Conservation (phyloP, 2,797 vertebrate genomes). For the Steatocranus sp. region DNA sequence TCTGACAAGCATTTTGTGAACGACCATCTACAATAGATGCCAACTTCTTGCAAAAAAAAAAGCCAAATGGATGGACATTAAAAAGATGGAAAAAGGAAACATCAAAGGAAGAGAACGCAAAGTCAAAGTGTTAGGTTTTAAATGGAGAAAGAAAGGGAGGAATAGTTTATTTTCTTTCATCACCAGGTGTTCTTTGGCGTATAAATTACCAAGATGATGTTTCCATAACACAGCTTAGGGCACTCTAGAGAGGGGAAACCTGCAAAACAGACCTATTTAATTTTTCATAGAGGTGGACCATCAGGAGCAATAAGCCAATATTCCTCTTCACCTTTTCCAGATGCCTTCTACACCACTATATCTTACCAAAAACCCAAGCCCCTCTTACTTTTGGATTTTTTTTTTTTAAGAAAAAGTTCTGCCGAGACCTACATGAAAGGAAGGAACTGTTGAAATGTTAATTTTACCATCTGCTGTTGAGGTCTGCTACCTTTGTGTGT, state of each 20-base stretch:
- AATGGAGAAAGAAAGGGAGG: slow-evolving; percentile 40
- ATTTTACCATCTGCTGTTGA: slow-evolving; percentile 98
- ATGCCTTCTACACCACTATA: slow-evolving; percentile 92
- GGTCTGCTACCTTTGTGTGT: slow-evolving; percentile 87
- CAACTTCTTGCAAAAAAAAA: slow-evolving; percentile 31
- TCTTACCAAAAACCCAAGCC: slow-evolving; percentile 87
- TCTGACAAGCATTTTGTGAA: slow-evolving; percentile 47
- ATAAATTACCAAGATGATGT: slow-evolving; percentile 95
- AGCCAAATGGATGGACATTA: slow-evolving; percentile 54
- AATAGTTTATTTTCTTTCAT: slow-evolving; percentile 86
- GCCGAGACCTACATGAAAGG: slow-evolving; percentile 95
- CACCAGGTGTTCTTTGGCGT: slow-evolving; percentile 91
- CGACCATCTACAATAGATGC: slow-evolving; percentile 26
- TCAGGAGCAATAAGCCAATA: slow-evolving; percentile 96
- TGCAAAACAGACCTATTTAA: slow-evolving; percentile 97
- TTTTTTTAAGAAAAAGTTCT: slow-evolving; percentile 79
- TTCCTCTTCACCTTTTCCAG: slow-evolving; percentile 95
- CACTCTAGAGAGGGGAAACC: slow-evolving; percentile 88
- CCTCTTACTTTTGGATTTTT: slow-evolving; percentile 53
- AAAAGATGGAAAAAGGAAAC: slow-evolving; percentile 73
- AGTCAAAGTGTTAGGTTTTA: slow-evolving; percentile 59
- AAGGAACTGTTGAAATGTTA: slow-evolving; percentile 99
- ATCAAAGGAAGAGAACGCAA: slow-evolving; percentile 73
- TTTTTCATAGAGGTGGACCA: slow-evolving; percentile 95
- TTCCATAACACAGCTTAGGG: slow-evolving; percentile 91